Conservation (phyloP, 2,888 invertebrate species). For the Tachina lurida region DNA sequence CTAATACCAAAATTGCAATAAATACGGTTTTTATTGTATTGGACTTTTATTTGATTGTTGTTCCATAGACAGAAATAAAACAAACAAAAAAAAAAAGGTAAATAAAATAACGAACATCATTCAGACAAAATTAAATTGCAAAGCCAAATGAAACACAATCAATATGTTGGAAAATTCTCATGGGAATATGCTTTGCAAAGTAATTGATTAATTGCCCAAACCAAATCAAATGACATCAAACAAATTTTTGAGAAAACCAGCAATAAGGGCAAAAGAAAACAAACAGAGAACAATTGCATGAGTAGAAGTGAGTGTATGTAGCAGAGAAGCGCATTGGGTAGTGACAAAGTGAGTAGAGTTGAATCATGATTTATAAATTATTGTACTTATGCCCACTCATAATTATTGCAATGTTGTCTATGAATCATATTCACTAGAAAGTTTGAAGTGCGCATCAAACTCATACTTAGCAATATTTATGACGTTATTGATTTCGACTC, state of each 20-base stretch:
- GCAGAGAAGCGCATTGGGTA: too few species aligned
- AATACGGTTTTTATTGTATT: slow-evolving; percentile 17
- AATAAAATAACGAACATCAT: slow-evolving; percentile 48
- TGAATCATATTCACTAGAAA: too few species aligned
- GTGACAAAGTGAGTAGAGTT: too few species aligned
- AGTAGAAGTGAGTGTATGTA: not conserved
- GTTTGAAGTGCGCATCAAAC: too few species aligned
- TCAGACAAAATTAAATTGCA: slow-evolving; percentile 62
- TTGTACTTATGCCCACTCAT: too few species aligned
- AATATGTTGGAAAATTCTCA: slow-evolving; percentile 47
- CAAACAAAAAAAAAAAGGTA: not conserved
- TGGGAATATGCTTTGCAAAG: slow-evolving; percentile 60
- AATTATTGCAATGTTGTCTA: too few species aligned
- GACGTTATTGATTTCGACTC: too few species aligned
- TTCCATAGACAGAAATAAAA: slow-evolving; percentile 12
- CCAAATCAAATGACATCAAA: slow-evolving; percentile 69
- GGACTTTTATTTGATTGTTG: slow-evolving; percentile 36
- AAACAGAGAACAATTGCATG: not conserved
- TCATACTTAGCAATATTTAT: too few species aligned
- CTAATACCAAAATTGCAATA: slow-evolving; percentile 13
- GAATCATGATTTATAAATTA: too few species aligned
- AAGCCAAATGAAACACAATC: slow-evolving; percentile 52
- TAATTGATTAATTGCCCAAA: slow-evolving; percentile 71
- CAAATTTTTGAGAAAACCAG: slow-evolving; percentile 50
- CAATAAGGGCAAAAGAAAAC: not conserved